Base-by-base conservation (phyloP, 2,888 invertebrate genomes). In the Synanthedon tipuliformis region DNA sequence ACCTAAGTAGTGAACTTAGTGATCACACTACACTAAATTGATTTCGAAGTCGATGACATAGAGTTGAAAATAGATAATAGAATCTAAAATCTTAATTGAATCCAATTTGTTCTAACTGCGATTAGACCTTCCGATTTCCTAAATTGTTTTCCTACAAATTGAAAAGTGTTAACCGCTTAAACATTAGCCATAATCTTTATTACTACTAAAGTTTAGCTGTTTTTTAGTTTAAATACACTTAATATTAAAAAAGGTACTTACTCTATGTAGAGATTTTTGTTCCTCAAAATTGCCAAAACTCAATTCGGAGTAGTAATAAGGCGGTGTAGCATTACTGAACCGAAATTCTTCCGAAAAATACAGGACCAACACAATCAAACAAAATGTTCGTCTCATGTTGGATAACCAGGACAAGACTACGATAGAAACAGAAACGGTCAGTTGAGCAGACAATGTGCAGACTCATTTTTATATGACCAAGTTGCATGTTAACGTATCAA, bases 371-470 rank as follows among this genome's bases (percentile, higher is more conserved):
- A 76, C 69, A 60, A 68, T 57, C 54, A 78, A 73, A 71, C 61
- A 71, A 66, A 72, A 67, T 61, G 60, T 60, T 54, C 63, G 69
- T 67, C 74, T 80, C 84, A 83, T 84, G 73, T 71, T 81, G n/a
- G 55, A 68, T 66, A 66, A 61, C 64, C 65, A 66, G 68, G 69
- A 61, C 65, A 69, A 56, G 23, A 23, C 23, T 23, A 23, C 23
- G 23, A 23, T 1, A 5, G 55, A 69, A 68, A 66, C 61, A 58
- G 54, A 45, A 34, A 34, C 34, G 8, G 1, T 45, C 45, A 45
- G n/a, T 45, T 13, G 49, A 15, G 49, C 49, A 49, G 16, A 18
- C 11, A 8, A 16, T 16, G 18, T 49, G 12, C 49, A 15, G n/a
- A n/a, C n/a, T n/a, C 45, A 45, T 64, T 68, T 77, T 73, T 81